phyloP scores from a whole-genome alignment of 2,888 invertebrate genomes.

The Venustoraphidia nigricollis region DNA sequence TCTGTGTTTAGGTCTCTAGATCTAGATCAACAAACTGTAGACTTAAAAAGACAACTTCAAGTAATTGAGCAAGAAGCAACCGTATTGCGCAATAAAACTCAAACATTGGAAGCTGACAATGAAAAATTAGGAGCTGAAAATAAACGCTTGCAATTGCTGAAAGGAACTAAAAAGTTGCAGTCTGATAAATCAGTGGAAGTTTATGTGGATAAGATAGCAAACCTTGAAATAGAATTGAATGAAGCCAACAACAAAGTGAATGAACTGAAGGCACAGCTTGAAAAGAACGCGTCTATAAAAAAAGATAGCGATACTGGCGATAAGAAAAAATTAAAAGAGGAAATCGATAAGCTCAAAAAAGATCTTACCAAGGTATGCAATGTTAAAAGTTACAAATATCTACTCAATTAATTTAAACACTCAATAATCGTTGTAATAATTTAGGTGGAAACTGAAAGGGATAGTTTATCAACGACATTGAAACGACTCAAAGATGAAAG shows the following conservation, averaged over 20 bases:
- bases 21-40: slow-evolving; percentile 46
- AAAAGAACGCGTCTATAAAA: slow-evolving; percentile 22
- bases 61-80: slow-evolving; percentile 62
- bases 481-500: slow-evolving; percentile 50
- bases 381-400: slow-evolving; percentile 1
- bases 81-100: slow-evolving; percentile 49
- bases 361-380: slow-evolving; percentile 28
- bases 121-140: slow-evolving; percentile 61
- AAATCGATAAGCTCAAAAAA: slow-evolving; percentile 38
- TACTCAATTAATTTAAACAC: not conserved
- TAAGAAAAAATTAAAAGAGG: slow-evolving; percentile 29
- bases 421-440: slow-evolving; percentile 9
- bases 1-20: slow-evolving; percentile 37
- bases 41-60: slow-evolving; percentile 58
- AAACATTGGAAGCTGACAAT: slow-evolving; percentile 56
- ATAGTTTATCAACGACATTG: slow-evolving; percentile 45
- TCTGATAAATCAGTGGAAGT: slow-evolving; percentile 39
- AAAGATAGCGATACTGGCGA: slow-evolving; percentile 34
- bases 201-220: slow-evolving; percentile 41
- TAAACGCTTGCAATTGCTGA: slow-evolving; percentile 47
- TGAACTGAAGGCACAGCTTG: slow-evolving; percentile 29
- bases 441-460: slow-evolving; percentile 46
- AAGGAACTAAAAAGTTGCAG: slow-evolving; percentile 35
- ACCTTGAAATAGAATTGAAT: slow-evolving; percentile 45
- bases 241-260: slow-evolving; percentile 41